phyloP scores from a whole-genome alignment of 2,888 invertebrate genomes.

The Eristalinus aeneus region DNA sequence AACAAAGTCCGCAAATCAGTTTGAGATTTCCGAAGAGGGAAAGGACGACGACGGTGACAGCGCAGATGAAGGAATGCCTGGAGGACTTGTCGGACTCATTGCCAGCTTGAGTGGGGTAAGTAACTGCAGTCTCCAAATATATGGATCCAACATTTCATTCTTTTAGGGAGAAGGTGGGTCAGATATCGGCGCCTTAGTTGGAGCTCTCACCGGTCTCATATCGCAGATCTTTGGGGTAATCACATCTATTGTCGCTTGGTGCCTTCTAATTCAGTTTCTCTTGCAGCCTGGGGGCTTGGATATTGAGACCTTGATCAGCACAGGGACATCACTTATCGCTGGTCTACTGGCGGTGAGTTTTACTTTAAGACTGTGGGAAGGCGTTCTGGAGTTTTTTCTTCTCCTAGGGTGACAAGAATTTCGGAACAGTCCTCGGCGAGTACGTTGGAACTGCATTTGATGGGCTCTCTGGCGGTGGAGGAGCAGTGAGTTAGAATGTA shows the following conservation, averaged over 20 bases:
- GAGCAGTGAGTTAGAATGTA: conserved; percentile 76
- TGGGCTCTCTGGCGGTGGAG: conserved; percentile 80
- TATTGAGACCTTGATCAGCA: conserved; percentile 77
- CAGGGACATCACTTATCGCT: conserved; percentile 77
- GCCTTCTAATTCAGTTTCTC: background rate
- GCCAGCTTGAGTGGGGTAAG: conserved; percentile 80
- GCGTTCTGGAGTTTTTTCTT: background rate
- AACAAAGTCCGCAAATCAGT: conserved; percentile 26
- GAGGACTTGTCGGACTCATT: conserved; percentile 78
- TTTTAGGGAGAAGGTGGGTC: conserved; percentile 79
- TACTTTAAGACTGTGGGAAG: background rate
- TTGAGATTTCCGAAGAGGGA: conserved; percentile 63
- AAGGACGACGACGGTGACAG: conserved; percentile 52
- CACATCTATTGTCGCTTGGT: background rate
- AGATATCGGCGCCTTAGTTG: conserved; percentile 80
- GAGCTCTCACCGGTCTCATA: conserved; percentile 79
- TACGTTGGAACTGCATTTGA: conserved; percentile 79
- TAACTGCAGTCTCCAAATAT: background rate
- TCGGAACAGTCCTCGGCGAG: conserved; percentile 79
- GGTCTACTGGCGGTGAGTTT: conserved; percentile 76
- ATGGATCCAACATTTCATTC: background rate
- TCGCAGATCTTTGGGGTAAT: conserved; percentile 79
- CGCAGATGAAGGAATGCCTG: conserved; percentile 72
- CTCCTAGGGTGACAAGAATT: conserved; percentile 77
- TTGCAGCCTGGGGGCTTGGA: conserved; percentile 79